These are phyloP conservation scores for Galaxea fascicularis DNA, from an alignment of 92 coral and sea anemone species.

Conservation along the genomic window DNA sequence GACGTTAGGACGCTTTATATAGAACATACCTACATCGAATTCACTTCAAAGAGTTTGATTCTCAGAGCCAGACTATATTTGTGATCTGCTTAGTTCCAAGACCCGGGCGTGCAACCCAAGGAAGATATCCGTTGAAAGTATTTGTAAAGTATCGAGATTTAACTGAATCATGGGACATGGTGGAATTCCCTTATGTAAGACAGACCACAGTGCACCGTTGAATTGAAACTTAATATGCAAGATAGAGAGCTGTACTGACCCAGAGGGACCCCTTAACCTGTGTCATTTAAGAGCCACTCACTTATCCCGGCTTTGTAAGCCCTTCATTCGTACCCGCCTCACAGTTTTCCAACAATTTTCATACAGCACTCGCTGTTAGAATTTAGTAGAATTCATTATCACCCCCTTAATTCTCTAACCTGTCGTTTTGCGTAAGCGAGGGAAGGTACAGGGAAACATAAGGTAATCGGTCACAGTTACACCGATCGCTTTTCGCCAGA, in stretches of 20 bases:
- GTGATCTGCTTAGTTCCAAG: background rate
- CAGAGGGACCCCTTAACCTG: background rate
- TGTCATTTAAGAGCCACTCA: background rate
- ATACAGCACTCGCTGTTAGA: no score
- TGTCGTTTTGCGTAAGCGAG: no score
- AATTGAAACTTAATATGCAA: constrained; percentile 10
- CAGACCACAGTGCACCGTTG: background rate
- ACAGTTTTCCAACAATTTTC: no score
- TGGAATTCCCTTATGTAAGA: background rate
- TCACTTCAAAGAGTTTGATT: background rate
- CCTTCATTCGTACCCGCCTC: no score
- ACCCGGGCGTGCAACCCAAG: background rate
- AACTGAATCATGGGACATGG: constrained; percentile 1
- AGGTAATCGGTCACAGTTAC: no score
- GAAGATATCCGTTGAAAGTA: constrained; percentile 15
- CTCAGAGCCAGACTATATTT: background rate
- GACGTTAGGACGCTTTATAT: background rate
- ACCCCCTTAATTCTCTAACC: no score
- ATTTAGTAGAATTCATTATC: no score
- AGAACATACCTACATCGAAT: background rate
- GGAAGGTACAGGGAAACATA: no score
- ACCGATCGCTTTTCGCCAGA: background rate
- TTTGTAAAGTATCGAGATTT: background rate
- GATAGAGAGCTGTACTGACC: background rate
- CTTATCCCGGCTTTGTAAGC: background rate